Conservation (phyloP, 2,888 invertebrate species). For the Colletes collaris region DNA sequence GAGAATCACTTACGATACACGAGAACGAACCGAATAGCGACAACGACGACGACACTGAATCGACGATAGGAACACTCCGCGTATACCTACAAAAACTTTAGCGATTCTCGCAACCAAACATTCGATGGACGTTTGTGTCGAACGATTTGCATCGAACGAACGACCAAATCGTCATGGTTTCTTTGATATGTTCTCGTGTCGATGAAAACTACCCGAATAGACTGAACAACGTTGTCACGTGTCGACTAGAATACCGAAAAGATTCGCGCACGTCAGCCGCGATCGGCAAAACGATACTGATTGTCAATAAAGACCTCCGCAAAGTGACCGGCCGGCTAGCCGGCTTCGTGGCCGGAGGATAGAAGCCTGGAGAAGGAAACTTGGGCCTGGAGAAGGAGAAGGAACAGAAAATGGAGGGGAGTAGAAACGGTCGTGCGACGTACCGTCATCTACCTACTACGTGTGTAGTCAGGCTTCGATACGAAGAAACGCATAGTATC, state of each 20-base stretch:
- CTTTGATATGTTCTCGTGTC: not conserved
- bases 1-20: not conserved
- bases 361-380: conserved; percentile 56
- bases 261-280: conserved; percentile 16
- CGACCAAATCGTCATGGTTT: too few species aligned
- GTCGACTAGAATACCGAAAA: conserved; percentile 7
- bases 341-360: conserved; percentile 31
- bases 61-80: conserved; percentile 1
- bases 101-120: not conserved
- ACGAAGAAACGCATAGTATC: conserved; percentile 39
- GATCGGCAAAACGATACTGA: conserved; percentile 62
- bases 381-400: conserved; percentile 52
- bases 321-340: conserved; percentile 47
- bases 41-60: not conserved
- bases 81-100: not conserved
- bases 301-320: conserved; percentile 66
- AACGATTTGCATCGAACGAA: not conserved
- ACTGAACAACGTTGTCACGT: conserved; percentile 25
- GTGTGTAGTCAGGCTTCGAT: not conserved
- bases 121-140: not conserved
- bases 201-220: not conserved
- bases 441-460: conserved; percentile 9
- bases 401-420: conserved; percentile 55
- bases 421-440: conserved; percentile 44
- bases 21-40: not conserved